phyloP scores from a whole-genome alignment of 2,797 vertebrate genomes.

The Chlorospingus flavigularis region DNA sequence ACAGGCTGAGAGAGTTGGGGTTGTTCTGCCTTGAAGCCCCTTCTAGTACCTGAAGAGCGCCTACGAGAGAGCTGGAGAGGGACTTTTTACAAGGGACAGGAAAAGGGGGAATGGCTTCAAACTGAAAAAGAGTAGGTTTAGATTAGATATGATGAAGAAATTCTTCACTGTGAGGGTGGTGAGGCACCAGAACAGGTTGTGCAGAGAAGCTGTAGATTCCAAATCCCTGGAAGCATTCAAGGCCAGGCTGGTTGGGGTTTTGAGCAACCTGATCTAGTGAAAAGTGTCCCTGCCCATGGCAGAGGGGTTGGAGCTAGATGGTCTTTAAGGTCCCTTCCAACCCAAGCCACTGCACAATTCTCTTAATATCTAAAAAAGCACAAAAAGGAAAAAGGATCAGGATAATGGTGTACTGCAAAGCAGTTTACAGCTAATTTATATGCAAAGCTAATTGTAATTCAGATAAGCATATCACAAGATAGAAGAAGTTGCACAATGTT shows the following conservation, averaged over 20 bases:
- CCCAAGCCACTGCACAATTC: not conserved
- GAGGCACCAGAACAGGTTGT: not conserved
- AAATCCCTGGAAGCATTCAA: not conserved
- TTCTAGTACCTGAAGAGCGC: not conserved
- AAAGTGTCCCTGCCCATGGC: not conserved
- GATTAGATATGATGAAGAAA: not conserved
- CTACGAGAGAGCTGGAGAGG: not conserved
- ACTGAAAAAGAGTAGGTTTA: not conserved
- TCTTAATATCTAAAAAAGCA: not conserved
- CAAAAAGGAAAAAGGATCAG: not conserved
- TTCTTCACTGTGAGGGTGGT: not conserved
- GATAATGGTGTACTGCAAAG: not conserved
- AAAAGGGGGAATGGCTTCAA: not conserved
- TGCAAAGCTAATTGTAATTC: slow-evolving; percentile 6
- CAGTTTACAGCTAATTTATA: not conserved
- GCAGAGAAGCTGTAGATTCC: not conserved
- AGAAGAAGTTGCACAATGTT: not conserved
- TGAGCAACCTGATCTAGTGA: not conserved
- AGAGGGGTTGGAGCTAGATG: not conserved
- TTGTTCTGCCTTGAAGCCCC: not conserved
- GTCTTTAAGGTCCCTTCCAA: not conserved
- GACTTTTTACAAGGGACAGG: not conserved
- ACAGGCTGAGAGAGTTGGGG: not conserved
- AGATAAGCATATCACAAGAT: not conserved
- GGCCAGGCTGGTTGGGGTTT: not conserved